These are phyloP conservation scores for Aphidoletes aphidimyza DNA, from an alignment of 2,888 invertebrate species.

Conservation along the genomic window DNA sequence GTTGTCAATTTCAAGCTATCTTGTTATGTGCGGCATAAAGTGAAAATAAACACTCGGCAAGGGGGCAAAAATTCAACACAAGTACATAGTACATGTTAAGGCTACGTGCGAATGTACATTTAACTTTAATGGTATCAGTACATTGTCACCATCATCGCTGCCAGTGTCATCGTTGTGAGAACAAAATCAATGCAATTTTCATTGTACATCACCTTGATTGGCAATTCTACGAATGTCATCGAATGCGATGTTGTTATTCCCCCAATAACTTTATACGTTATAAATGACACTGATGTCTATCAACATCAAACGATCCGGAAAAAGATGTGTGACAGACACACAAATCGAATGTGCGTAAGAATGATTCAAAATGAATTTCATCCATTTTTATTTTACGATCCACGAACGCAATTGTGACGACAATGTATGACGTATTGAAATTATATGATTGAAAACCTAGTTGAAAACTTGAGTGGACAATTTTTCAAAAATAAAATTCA, in stretches of 20 bases:
- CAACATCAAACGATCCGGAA: too few relatives aligned
- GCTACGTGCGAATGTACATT: too few relatives aligned
- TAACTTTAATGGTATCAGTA: not conserved
- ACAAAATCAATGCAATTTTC: not conserved
- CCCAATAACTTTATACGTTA: not conserved
- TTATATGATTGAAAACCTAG: too few relatives aligned
- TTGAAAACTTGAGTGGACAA: too few relatives aligned
- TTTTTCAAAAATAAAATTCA: too few relatives aligned
- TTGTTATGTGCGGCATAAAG: not conserved
- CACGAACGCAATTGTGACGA: too few relatives aligned
- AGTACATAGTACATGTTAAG: not conserved
- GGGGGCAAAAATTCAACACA: not conserved
- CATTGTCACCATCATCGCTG: not conserved
- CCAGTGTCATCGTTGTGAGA: not conserved
- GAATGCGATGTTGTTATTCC: not conserved
- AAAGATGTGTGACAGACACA: too few relatives aligned
- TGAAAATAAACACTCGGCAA: not conserved
- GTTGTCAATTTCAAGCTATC: not conserved
- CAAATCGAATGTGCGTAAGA: too few relatives aligned
- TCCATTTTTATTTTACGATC: too few relatives aligned
- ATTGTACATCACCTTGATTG: slow-evolving; percentile 26
- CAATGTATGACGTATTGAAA: too few relatives aligned
- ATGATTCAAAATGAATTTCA: too few relatives aligned
- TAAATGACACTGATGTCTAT: slow-evolving; percentile 42
- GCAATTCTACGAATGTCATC: not conserved